A percentile compares a stretch with the other conserved stretches of the same genome.
These are phyloP conservation scores for Crotalus viridis DNA, from an alignment of 2,113 vertebrate genomes.

Conservation along the genomic window DNA sequence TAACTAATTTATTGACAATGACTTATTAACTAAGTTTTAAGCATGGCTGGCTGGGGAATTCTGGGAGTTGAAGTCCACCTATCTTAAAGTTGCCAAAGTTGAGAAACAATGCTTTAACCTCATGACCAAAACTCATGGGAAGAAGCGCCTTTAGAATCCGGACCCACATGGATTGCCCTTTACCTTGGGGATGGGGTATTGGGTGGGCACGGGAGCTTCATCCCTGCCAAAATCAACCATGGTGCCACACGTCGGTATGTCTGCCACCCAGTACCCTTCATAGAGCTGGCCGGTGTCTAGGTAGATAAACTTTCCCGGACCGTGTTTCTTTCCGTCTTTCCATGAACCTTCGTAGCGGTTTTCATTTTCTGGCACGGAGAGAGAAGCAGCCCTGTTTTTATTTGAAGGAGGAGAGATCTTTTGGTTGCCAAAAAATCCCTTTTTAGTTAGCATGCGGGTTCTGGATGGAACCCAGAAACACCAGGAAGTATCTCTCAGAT, in stretches of 20 bases:
- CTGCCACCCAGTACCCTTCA: conserved; percentile 84
- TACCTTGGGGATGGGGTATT: conserved; percentile 88
- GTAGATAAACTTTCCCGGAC: conserved; percentile 80
- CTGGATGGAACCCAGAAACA: background rate
- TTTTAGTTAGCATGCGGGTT: background rate
- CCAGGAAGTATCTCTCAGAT: background rate
- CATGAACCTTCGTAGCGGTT: conserved; percentile 87
- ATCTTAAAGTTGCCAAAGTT: background rate
- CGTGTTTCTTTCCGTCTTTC: conserved; percentile 83
- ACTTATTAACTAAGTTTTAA: background rate
- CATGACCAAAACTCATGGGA: background rate
- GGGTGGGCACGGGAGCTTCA: conserved; percentile 68
- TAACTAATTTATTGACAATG: background rate
- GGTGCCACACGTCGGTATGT: conserved; percentile 82
- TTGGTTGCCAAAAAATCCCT: background rate
- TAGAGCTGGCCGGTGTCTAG: conserved; percentile 81
- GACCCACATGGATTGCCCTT: fast-evolving
- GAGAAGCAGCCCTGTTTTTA: background rate
- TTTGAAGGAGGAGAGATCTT: background rate
- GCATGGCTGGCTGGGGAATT: background rate
- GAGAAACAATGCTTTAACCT: background rate
- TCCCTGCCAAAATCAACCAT: conserved; percentile 78
- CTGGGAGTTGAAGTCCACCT: background rate
- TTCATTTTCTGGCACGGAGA: conserved; percentile 68
- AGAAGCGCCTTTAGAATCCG: background rate